Evolutionary conservation across 35 echinoderm and acorn worm genomes (phyloP).

Genomic region (Apostichopus parvimensis): DNA sequence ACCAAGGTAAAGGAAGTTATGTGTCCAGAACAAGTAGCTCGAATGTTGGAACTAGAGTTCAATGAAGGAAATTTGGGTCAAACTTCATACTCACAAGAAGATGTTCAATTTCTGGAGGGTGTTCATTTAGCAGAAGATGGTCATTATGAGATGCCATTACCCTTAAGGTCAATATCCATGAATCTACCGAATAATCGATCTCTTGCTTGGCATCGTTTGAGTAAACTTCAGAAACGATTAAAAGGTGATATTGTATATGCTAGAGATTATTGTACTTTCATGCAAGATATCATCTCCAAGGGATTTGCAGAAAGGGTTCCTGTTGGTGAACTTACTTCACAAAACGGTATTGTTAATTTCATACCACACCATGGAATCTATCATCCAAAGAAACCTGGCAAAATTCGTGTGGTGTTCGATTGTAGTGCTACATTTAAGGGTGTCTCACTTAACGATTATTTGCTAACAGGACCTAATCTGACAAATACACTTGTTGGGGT

Average conservation of each 20-base stretch:
- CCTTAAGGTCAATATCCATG: no score
- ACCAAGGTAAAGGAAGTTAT: constrained; percentile 28
- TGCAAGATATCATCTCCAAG: constrained; percentile 56
- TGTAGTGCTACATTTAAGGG: constrained; percentile 56
- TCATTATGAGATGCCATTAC: no score
- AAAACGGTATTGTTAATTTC: constrained; percentile 50
- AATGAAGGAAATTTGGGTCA: no score
- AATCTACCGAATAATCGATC: no score
- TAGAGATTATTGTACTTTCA: constrained; percentile 51
- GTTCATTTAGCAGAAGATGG: no score
- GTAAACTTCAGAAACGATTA: constrained; percentile 22
- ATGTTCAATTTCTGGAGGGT: no score
- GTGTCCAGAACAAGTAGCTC: not conserved
- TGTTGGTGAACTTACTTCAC: not conserved
- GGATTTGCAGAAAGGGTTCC: constrained; percentile 61
- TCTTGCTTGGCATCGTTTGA: constrained; percentile 23
- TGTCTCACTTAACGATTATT: constrained; percentile 58
- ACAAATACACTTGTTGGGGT: constrained; percentile 70
- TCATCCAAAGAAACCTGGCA: constrained; percentile 66
- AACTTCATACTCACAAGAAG: no score
- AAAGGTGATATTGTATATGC: not conserved
- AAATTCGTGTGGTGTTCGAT: constrained; percentile 73
- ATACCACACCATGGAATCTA: constrained; percentile 79
- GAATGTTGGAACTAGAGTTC: constrained; percentile 15
- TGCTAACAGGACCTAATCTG: constrained; percentile 71